phyloP scores from a whole-genome alignment of 2,888 invertebrate species.

The Ischnura elegans region DNA sequence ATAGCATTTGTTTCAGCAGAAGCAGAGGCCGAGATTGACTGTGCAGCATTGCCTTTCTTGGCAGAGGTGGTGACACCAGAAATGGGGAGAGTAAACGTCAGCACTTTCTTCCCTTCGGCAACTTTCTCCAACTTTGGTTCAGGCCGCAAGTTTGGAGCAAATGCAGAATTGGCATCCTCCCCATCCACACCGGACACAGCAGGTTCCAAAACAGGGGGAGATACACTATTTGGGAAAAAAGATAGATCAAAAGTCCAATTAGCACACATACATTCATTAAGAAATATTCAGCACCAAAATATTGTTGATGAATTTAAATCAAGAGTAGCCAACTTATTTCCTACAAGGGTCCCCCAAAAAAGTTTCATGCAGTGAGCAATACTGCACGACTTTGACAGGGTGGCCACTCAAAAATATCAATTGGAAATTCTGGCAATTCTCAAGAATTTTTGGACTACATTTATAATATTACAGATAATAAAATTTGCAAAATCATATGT shows the following conservation, averaged over 20 bases:
- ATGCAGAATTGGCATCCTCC: conserved; percentile 49
- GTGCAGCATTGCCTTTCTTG: neutral
- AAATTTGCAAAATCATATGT: too few relatives aligned
- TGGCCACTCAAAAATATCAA: too few relatives aligned
- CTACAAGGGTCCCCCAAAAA: too few relatives aligned
- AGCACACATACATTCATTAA: neutral
- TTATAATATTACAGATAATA: too few relatives aligned
- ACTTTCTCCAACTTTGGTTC: neutral
- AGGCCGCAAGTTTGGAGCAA: neutral
- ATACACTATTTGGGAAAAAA: neutral
- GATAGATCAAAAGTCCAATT: neutral
- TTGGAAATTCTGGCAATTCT: too few relatives aligned
- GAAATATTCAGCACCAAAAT: too few relatives aligned
- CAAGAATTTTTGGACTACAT: too few relatives aligned
- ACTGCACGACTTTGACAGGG: too few relatives aligned
- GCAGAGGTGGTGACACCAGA: neutral
- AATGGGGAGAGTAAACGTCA: neutral
- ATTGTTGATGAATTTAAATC: neutral
- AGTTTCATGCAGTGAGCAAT: too few relatives aligned
- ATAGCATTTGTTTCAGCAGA: neutral
- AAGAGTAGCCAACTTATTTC: neutral
- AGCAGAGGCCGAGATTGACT: neutral
- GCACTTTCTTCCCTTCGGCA: neutral
- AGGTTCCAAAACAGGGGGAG: neutral
- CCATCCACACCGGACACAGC: neutral